Percentiles rank a stretch among this genome's conserved stretches.
phyloP scores from a whole-genome alignment of 1,140 invertebrate species.

The Bombus confusus region DNA sequence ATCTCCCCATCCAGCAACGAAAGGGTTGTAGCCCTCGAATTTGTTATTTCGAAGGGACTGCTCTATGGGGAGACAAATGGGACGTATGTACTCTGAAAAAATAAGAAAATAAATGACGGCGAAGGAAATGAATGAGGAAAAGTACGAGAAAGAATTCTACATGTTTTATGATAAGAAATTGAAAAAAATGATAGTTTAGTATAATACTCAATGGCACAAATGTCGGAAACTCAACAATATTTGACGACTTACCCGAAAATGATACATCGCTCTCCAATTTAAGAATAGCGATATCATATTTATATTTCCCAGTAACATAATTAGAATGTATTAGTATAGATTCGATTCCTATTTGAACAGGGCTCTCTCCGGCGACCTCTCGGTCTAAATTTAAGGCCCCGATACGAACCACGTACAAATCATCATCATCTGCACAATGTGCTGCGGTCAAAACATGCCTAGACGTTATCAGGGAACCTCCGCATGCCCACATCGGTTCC shows the following conservation, averaged over 20 bases:
- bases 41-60: constrained; percentile 79
- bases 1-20: constrained; percentile 91
- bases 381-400: constrained; percentile 88
- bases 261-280: constrained; percentile 84
- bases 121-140: neutral
- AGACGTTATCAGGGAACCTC: constrained; percentile 89
- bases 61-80: constrained; percentile 89
- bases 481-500: too few species aligned
- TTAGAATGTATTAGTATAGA: constrained; percentile 85
- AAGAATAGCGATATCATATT: constrained; percentile 90
- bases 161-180: too few species aligned
- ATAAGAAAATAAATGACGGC: neutral
- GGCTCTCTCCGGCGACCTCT: constrained; percentile 85
- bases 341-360: constrained; percentile 85
- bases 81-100: constrained; percentile 71
- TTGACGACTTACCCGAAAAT: constrained; percentile 83
- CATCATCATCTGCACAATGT: constrained; percentile 89
- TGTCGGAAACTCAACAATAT: neutral
- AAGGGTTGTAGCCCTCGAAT: constrained; percentile 83
- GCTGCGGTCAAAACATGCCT: constrained; percentile 91
- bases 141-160: neutral
- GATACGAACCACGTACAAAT: constrained; percentile 86
- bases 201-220: too few species aligned
- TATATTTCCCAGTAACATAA: constrained; percentile 84
- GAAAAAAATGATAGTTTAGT: too few species aligned